Conservation (phyloP, 2,797 vertebrate genomes). For the Adrianichthys oophorus region DNA sequence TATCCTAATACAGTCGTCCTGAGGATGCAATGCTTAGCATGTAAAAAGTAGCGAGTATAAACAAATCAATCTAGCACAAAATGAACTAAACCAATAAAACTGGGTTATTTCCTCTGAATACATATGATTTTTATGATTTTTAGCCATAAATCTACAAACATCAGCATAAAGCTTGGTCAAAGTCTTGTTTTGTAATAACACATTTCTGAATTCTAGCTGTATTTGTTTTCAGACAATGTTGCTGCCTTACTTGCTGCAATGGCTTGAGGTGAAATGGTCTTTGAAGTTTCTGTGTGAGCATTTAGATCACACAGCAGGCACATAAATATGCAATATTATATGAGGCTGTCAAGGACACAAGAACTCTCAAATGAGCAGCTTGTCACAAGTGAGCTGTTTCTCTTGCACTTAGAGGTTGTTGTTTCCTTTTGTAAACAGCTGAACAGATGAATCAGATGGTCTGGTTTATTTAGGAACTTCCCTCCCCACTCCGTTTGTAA, state of each 20-base stretch:
- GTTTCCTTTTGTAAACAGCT: slow-evolving; percentile 15
- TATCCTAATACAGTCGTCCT: slow-evolving; percentile 11
- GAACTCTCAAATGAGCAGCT: slow-evolving; percentile 16
- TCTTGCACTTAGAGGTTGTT: slow-evolving; percentile 13
- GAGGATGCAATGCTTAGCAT: neutral
- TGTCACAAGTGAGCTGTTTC: slow-evolving; percentile 10
- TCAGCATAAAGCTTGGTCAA: too few relatives aligned
- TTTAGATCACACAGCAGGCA: slow-evolving; percentile 5
- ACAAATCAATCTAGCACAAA: neutral
- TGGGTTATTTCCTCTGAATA: neutral
- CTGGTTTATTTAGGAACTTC: slow-evolving; percentile 13
- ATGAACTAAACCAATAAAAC: neutral
- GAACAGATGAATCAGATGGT: slow-evolving; percentile 6
- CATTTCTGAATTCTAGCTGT: too few relatives aligned
- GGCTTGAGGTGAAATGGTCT: slow-evolving; percentile 1
- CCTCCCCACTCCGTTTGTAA: neutral
- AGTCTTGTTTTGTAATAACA: too few relatives aligned
- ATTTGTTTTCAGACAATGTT: neutral
- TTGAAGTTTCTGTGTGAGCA: slow-evolving; percentile 18
- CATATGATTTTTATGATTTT: neutral
- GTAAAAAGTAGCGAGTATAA: neutral
- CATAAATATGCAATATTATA: slow-evolving; percentile 19
- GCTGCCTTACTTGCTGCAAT: neutral
- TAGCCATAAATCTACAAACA: too few relatives aligned
- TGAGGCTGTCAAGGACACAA: slow-evolving; percentile 24